A percentile compares a stretch with the other conserved stretches of the same genome.
Evolutionary conservation across 1,140 invertebrate species (phyloP).

Genomic region (Cydia strobilella): DNA sequence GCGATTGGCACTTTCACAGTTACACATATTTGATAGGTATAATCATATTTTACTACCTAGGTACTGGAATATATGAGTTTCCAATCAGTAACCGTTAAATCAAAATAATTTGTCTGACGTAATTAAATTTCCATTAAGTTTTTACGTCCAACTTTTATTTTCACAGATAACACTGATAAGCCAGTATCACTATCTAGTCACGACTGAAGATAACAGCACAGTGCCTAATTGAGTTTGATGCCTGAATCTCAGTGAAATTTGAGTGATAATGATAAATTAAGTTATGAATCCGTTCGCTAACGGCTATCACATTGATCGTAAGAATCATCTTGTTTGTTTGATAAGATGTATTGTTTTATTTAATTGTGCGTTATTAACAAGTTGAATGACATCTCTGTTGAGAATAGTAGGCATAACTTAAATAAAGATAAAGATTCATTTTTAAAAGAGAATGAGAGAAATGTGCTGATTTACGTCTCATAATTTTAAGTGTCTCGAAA

Average conservation of each 20-base stretch:
- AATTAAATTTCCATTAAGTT: background rate
- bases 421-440: background rate
- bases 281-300: constrained; percentile 61
- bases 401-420: background rate
- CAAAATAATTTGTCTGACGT: background rate
- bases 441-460: too few relatives aligned
- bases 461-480: too few relatives aligned
- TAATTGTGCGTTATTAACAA: background rate
- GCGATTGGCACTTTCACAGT: too few relatives aligned
- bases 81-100: too few relatives aligned
- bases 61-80: too few relatives aligned
- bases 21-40: too few relatives aligned
- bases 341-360: constrained; percentile 3
- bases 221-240: constrained; percentile 32
- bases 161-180: constrained; percentile 25
- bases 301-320: constrained; percentile 53
- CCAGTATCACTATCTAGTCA: constrained; percentile 36
- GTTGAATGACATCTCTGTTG: background rate
- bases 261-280: constrained; percentile 4
- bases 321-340: constrained; percentile 36
- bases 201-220: constrained; percentile 50
- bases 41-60: too few relatives aligned
- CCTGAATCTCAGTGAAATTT: constrained; percentile 30
- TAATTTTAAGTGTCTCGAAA: too few relatives aligned
- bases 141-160: constrained; percentile 1